These are phyloP conservation scores for Dione juno DNA, from an alignment of 2,888 invertebrate genomes.

Conservation along the genomic window DNA sequence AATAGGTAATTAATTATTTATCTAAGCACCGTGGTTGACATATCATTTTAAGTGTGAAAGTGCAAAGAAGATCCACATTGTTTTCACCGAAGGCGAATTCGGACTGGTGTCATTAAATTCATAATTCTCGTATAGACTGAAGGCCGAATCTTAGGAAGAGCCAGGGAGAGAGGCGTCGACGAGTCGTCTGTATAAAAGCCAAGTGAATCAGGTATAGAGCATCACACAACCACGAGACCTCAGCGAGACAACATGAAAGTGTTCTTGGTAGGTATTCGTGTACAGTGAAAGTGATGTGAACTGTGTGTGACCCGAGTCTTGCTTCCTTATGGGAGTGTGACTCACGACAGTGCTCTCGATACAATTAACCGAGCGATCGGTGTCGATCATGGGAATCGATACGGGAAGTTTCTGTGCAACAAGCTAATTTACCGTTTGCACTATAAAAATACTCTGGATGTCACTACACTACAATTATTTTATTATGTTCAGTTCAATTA, in stretches of 20 bases:
- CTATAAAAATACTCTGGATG: conserved; percentile 4
- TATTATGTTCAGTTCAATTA: not conserved
- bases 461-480: not conserved
- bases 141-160: conserved; percentile 83
- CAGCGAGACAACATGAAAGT: conserved; percentile 83
- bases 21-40: conserved; percentile 15
- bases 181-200: conserved; percentile 74
- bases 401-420: conserved; percentile 30
- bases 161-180: conserved; percentile 79
- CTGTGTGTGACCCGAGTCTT: conserved; percentile 65
- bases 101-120: conserved; percentile 80
- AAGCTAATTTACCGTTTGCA: conserved; percentile 8
- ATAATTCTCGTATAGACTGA: conserved; percentile 81
- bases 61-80: conserved; percentile 71
- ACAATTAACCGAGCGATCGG: conserved; percentile 29
- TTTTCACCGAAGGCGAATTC: conserved; percentile 80
- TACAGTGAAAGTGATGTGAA: conserved; percentile 82
- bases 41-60: conserved; percentile 61
- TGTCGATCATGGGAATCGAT: conserved; percentile 34
- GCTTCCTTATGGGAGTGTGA: conserved; percentile 69
- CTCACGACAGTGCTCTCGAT: conserved; percentile 58
- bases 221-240: conserved; percentile 80
- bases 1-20: conserved; percentile 15
- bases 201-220: conserved; percentile 67
- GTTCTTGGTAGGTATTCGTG: conserved; percentile 81